These are phyloP conservation scores for Climacteris rufus DNA, from an alignment of 2,113 vertebrate genomes.

Conservation along the genomic window DNA sequence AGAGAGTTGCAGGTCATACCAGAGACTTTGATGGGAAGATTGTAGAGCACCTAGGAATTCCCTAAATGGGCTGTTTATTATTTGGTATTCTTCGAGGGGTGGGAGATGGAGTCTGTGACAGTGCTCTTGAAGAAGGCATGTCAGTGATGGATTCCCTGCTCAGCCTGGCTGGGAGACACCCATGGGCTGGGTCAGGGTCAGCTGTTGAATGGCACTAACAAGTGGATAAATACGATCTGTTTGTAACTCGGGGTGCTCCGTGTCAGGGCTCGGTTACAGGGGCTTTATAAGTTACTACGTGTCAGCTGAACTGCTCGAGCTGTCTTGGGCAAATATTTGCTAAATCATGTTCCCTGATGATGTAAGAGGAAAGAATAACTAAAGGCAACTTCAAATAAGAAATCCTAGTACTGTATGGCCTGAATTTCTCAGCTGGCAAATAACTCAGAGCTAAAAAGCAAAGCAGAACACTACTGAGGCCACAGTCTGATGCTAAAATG, in stretches of 20 bases:
- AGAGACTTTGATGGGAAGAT: not conserved
- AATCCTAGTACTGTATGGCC: not conserved
- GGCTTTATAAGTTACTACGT: not conserved
- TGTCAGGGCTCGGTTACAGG: conserved; percentile 35
- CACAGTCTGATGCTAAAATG: not conserved
- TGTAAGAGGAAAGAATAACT: not conserved
- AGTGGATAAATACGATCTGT: conserved; percentile 40
- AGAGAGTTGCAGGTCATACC: not conserved
- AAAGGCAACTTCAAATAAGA: not conserved
- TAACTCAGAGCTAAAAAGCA: not conserved
- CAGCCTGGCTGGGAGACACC: not conserved
- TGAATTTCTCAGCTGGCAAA: not conserved
- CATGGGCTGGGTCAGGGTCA: not conserved
- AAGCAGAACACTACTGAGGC: not conserved
- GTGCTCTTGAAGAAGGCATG: not conserved
- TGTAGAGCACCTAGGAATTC: not conserved
- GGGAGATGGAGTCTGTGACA: not conserved
- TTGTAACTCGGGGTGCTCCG: not conserved
- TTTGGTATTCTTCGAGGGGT: rapidly evolving
- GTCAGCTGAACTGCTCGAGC: conserved; percentile 27
- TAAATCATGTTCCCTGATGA: not conserved
- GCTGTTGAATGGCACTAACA: conserved; percentile 25
- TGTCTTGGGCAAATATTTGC: conserved; percentile 4
- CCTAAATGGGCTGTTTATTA: not conserved
- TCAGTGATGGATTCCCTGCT: not conserved